Conservation (phyloP, 2,888 invertebrate species). For the Apoda limacodes region DNA sequence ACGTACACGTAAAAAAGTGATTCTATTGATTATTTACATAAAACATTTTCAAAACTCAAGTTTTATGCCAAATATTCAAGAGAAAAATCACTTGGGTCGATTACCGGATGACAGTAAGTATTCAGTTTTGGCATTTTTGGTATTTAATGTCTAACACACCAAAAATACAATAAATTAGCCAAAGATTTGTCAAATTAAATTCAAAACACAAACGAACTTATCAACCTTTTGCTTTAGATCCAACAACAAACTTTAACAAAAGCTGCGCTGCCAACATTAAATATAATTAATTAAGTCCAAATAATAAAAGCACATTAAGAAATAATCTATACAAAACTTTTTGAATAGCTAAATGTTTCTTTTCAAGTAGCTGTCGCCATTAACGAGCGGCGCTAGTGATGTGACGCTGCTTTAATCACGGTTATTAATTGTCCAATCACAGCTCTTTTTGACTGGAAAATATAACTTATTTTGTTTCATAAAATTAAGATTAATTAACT, state of each 20-base stretch:
- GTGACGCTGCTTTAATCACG: conserved; percentile 39
- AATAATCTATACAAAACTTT: conserved; percentile 33
- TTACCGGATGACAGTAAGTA: no score
- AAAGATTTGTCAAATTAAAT: conserved; percentile 5
- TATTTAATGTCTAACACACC: no score
- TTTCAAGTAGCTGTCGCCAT: conserved; percentile 41
- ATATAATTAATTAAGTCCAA: conserved; percentile 56
- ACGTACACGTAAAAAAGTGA: no score
- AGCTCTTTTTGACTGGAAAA: no score
- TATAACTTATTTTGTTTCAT: no score
- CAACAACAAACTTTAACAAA: conserved; percentile 28
- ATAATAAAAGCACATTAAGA: conserved; percentile 37
- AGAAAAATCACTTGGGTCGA: no score
- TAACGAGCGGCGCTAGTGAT: conserved; percentile 45
- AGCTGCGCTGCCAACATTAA: conserved; percentile 38
- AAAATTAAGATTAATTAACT: no score
- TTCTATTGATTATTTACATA: no score
- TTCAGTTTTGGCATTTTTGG: no score
- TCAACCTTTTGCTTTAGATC: conserved; percentile 13
- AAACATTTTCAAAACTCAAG: no score
- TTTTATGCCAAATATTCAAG: no score
- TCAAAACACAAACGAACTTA: conserved; percentile 9
- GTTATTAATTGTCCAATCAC: conserved; percentile 44
- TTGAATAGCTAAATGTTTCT: conserved; percentile 40
- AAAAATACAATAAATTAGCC: no score